Conservation (phyloP, 2,888 invertebrate genomes). For the Harpalus rufipes region DNA sequence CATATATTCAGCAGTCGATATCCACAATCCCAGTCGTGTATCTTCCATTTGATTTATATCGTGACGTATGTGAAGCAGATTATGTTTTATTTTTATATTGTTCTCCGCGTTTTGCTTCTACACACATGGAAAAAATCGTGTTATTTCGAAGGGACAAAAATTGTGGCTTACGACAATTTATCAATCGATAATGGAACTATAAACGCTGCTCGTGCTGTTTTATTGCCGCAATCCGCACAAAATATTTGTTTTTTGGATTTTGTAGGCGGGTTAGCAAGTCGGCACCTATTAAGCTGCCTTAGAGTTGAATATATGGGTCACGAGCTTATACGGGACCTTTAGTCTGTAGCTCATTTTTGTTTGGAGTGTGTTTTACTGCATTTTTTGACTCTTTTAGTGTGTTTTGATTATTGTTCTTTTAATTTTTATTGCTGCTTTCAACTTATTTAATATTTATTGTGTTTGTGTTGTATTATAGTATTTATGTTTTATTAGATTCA, state of each 20-base stretch:
- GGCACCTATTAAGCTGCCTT: background rate
- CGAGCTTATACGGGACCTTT: too few relatives aligned
- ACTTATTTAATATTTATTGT: too few relatives aligned
- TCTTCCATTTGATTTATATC: conserved; percentile 66
- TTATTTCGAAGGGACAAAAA: conserved; percentile 48
- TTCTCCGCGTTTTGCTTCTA: conserved; percentile 8
- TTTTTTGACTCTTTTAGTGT: too few relatives aligned
- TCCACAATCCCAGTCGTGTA: conserved; percentile 59
- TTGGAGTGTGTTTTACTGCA: too few relatives aligned
- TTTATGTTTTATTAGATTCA: too few relatives aligned
- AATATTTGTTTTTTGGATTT: conserved; percentile 38
- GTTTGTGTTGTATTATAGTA: too few relatives aligned
- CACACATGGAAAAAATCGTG: conserved; percentile 34
- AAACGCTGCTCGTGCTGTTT: conserved; percentile 44
- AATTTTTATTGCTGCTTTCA: too few relatives aligned
- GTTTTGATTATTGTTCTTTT: too few relatives aligned
- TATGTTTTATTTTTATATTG: conserved; percentile 60
- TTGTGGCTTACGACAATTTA: conserved; percentile 45
- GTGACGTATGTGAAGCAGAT: conserved; percentile 64
- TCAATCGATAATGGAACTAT: conserved; percentile 57
- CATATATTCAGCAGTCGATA: conserved; percentile 63
- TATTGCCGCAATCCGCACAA: conserved; percentile 29
- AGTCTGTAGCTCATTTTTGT: too few relatives aligned
- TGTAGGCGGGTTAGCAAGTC: background rate
- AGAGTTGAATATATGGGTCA: background rate